Percentiles rank a stretch among this genome's conserved stretches.
Conservation (phyloP, 2,888 invertebrate genomes). For the Disparrhopalites patrizii region DNA sequence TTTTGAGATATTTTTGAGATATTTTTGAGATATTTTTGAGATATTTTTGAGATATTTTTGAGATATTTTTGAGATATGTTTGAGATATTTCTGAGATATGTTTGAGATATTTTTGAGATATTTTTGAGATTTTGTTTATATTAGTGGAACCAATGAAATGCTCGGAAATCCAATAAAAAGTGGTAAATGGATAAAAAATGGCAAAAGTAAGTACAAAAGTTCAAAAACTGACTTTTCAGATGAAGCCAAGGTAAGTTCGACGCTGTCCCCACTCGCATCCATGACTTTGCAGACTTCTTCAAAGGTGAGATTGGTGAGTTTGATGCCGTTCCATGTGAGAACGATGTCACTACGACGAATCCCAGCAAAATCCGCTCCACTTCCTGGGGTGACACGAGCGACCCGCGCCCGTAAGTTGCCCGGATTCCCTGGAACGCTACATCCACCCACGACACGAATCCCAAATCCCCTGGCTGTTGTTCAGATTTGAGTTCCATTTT, state of each 20-base stretch:
- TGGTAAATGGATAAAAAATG: not conserved
- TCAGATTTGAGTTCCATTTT: too few relatives aligned
- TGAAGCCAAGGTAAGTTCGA: conserved; percentile 60
- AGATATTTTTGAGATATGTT: too few relatives aligned
- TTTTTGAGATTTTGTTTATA: not conserved
- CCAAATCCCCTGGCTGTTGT: conserved; percentile 80
- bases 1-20: not conserved
- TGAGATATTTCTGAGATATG: too few relatives aligned
- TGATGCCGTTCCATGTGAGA: conserved; percentile 85
- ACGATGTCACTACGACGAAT: conserved; percentile 86
- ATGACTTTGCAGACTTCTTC: conserved; percentile 89
- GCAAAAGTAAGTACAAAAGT: not conserved
- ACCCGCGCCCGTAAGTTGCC: conserved; percentile 70
- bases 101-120: too few relatives aligned
- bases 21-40: too few relatives aligned
- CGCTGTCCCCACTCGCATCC: conserved; percentile 79
- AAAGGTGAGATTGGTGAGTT: conserved; percentile 83
- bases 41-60: too few relatives aligned
- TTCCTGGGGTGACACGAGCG: conserved; percentile 87
- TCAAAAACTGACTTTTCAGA: conserved; percentile 43
- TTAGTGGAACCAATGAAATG: not conserved
- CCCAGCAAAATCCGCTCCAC: conserved; percentile 84
- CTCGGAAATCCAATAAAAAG: not conserved
- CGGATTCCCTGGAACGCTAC: conserved; percentile 43
- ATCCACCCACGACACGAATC: conserved; percentile 87